A percentile compares a stretch with the other conserved stretches of the same genome.
phyloP scores from a whole-genome alignment of 1,140 invertebrate species.

The Panonychus citri region DNA sequence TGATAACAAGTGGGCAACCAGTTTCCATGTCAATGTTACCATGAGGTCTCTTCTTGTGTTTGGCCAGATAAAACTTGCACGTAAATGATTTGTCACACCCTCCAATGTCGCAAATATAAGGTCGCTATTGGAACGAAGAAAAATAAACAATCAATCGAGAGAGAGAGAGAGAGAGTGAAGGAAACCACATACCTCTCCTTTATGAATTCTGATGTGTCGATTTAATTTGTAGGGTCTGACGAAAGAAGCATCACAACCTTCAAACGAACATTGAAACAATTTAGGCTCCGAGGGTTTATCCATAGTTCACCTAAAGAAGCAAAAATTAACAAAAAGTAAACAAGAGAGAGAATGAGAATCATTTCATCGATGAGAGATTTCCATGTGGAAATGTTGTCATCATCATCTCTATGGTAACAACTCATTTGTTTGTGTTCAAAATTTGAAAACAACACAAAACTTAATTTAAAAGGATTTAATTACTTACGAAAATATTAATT shows the following conservation, averaged over 20 bases:
- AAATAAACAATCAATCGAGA: neutral
- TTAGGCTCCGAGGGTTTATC: no score
- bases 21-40: neutral
- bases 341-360: no score
- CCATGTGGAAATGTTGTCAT: no score
- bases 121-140: neutral
- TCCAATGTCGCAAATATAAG: neutral
- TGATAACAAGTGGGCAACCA: neutral
- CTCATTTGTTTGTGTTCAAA: no score
- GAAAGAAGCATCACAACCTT: neutral
- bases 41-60: conserved; percentile 2
- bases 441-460: no score
- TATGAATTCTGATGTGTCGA: neutral
- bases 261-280: neutral
- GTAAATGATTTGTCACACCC: conserved; percentile 2
- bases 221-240: neutral
- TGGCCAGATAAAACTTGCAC: conserved; percentile 1
- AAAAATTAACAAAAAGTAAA: no score
- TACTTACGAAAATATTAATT: no score
- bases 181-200: neutral
- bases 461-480: no score
- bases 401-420: no score
- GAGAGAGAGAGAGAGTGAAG: neutral
- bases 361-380: no score
- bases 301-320: no score